Conservation (phyloP, 2,113 vertebrate species). For the Callopanchax toddi region DNA sequence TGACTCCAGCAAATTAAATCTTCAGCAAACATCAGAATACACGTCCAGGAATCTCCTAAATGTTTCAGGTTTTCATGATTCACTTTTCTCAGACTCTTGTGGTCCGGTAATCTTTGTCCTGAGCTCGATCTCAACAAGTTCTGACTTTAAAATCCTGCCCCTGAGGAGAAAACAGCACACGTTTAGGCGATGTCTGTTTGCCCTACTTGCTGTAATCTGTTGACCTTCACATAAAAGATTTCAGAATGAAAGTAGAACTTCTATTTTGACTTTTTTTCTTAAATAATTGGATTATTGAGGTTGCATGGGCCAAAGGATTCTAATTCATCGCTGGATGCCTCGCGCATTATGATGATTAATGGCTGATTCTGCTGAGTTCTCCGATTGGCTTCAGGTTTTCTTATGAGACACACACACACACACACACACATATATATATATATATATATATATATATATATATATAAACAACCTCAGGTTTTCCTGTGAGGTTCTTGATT, state of each 20-base stretch:
- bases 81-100: background rate
- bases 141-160: background rate
- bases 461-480: constrained; percentile 1
- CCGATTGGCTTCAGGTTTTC: constrained; percentile 46
- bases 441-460: too few relatives aligned
- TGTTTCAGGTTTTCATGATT: background rate
- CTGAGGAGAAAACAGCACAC: constrained; percentile 9
- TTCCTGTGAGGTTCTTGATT: constrained; percentile 36
- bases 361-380: constrained; percentile 43
- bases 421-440: background rate
- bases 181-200: constrained; percentile 14
- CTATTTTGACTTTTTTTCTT: constrained; percentile 45
- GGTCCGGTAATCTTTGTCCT: background rate
- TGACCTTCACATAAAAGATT: constrained; percentile 59
- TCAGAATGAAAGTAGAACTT: constrained; percentile 32
- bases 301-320: constrained; percentile 55
- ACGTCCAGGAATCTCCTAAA: background rate
- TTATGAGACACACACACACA: constrained; percentile 35
- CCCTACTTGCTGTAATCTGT: constrained; percentile 30
- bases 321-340: constrained; percentile 67
- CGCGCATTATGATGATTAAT: constrained; percentile 72
- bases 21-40: constrained; percentile 1
- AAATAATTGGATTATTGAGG: constrained; percentile 63
- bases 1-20: constrained; percentile 7
- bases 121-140: constrained; percentile 12